Evolutionary conservation across 2,113 vertebrate genomes (phyloP).

Genomic region (Trinectes maculatus): DNA sequence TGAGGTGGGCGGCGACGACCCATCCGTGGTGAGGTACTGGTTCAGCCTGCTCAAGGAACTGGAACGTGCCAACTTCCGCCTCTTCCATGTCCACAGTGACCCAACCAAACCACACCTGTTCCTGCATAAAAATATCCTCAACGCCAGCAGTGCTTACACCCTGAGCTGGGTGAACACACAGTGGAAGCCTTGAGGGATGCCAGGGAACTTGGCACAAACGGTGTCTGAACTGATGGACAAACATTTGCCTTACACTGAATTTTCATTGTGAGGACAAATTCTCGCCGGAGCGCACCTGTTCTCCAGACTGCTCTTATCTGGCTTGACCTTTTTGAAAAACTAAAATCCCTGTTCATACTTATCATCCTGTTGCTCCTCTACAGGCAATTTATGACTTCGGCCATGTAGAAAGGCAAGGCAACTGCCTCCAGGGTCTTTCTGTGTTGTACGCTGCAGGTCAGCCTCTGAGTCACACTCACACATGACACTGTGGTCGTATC

Average conservation of each 20-base stretch:
- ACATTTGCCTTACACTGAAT: background rate
- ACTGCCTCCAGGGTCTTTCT: constrained; percentile 31
- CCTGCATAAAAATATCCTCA: constrained; percentile 88
- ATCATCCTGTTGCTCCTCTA: constrained; percentile 19
- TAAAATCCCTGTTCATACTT: constrained; percentile 30
- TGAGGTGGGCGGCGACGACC: constrained; percentile 92
- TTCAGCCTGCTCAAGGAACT: constrained; percentile 94
- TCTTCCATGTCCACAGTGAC: constrained; percentile 89
- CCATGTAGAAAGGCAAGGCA: constrained; percentile 16
- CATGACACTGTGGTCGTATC: constrained; percentile 18
- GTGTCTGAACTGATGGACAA: background rate
- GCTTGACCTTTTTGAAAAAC: constrained; percentile 30
- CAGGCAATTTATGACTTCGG: constrained; percentile 37
- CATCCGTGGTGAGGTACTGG: constrained; percentile 92
- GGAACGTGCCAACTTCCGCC: constrained; percentile 87
- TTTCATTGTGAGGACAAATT: constrained; percentile 1
- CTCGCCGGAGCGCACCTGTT: background rate
- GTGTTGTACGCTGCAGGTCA: constrained; percentile 54
- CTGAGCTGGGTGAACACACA: constrained; percentile 93
- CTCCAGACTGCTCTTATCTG: constrained; percentile 1
- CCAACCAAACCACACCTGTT: constrained; percentile 87
- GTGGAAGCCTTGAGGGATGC: constrained; percentile 78
- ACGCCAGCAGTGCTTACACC: constrained; percentile 91
- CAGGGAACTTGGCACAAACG: background rate
- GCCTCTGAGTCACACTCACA: constrained; percentile 30